Conservation (phyloP, 2,888 invertebrate genomes). For the Encarsia formosa region DNA sequence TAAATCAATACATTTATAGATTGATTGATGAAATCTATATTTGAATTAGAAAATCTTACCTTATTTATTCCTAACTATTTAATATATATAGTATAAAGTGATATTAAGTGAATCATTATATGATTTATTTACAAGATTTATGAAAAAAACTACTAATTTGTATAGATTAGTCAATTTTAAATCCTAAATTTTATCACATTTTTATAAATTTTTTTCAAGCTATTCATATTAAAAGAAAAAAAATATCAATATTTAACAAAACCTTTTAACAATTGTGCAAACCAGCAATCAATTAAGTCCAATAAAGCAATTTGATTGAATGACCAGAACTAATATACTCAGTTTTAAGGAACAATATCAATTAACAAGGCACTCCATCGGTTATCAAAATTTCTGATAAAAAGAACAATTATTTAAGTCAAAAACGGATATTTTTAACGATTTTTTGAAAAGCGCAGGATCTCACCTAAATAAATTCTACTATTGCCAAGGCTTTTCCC, state of each 20-base stretch:
- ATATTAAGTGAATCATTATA: no score
- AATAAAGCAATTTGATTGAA: constrained; percentile 4
- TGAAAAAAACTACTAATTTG: no score
- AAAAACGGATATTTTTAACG: constrained; percentile 26
- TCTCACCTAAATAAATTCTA: no score
- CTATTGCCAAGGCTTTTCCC: no score
- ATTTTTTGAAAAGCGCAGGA: constrained; percentile 11
- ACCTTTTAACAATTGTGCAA: no score
- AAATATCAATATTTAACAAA: neutral
- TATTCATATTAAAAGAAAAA: neutral
- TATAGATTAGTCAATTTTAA: no score
- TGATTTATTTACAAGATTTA: neutral
- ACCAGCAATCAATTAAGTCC: neutral
- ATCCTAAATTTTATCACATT: no score
- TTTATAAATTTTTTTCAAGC: no score
- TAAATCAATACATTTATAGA: no score
- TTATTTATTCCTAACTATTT: constrained; percentile 7
- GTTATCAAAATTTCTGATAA: constrained; percentile 29
- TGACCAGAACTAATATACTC: constrained; percentile 14
- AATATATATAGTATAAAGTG: no score
- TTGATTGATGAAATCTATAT: no score
- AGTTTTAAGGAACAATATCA: constrained; percentile 33
- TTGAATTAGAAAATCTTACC: no score
- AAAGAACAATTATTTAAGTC: constrained; percentile 33
- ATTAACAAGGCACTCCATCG: constrained; percentile 38